phyloP scores from a whole-genome alignment of 2,113 vertebrate species.

The Trachemys scripta region DNA sequence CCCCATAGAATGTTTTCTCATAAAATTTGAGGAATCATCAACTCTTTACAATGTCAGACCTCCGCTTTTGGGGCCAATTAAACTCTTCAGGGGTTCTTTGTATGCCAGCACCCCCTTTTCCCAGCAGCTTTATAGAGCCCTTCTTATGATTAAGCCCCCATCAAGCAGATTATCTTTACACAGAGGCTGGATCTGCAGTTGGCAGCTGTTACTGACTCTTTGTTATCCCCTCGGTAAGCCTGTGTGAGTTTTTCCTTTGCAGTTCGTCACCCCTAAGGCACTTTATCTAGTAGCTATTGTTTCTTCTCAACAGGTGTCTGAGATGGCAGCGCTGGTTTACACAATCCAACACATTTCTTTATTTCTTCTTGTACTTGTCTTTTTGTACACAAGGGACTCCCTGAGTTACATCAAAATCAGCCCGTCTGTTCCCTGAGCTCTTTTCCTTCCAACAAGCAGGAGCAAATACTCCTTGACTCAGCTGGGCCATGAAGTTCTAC shows the following conservation, averaged over 20 bases:
- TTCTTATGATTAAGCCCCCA: constrained; percentile 70
- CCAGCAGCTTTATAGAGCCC: constrained; percentile 44
- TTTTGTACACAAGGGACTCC: not conserved
- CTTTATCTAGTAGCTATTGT: constrained; percentile 75
- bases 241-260: constrained; percentile 69
- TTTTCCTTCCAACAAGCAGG: constrained; percentile 22
- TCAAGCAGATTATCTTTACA: constrained; percentile 74
- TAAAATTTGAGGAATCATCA: not conserved
- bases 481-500: not conserved
- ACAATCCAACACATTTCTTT: constrained; percentile 41
- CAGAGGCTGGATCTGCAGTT: constrained; percentile 67
- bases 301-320: constrained; percentile 72
- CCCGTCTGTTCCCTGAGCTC: constrained; percentile 21
- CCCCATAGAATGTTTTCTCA: not conserved
- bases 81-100: constrained; percentile 56
- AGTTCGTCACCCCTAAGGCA: constrained; percentile 72
- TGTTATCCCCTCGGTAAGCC: constrained; percentile 70
- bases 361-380: not conserved
- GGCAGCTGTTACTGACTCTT: constrained; percentile 53
- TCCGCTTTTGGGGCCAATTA: constrained; percentile 56
- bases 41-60: not conserved
- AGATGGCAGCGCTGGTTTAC: constrained; percentile 46
- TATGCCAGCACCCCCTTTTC: constrained; percentile 29
- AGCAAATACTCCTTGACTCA: not conserved
- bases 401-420: constrained; percentile 23